phyloP scores from a whole-genome alignment of 1,140 invertebrate species.

The Tetragnatha versicolor region DNA sequence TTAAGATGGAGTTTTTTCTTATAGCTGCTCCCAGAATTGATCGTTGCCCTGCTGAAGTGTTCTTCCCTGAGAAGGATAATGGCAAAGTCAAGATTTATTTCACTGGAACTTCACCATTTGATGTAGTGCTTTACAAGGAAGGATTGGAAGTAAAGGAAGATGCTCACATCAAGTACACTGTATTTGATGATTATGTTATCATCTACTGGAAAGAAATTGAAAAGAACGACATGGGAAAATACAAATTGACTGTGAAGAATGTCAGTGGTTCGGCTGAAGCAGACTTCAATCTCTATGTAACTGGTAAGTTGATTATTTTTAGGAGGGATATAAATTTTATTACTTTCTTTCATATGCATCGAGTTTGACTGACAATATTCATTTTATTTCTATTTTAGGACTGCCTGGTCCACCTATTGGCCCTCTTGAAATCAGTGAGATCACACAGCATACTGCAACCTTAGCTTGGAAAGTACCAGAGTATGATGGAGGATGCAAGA shows the following conservation, averaged over 20 bases:
- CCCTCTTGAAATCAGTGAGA: constrained; percentile 87
- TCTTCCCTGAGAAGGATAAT: constrained; percentile 91
- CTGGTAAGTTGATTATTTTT: constrained; percentile 68
- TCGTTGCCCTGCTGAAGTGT: constrained; percentile 86
- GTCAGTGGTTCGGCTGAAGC: constrained; percentile 86
- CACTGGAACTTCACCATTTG: constrained; percentile 89
- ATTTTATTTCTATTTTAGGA: constrained; percentile 60
- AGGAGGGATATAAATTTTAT: too few species aligned
- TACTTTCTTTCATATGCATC: too few species aligned
- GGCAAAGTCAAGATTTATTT: constrained; percentile 94
- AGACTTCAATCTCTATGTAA: constrained; percentile 85
- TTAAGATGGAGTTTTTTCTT: too few species aligned
- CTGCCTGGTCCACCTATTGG: constrained; percentile 93
- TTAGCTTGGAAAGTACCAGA: constrained; percentile 89
- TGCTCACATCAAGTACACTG: constrained; percentile 84
- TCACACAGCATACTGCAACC: constrained; percentile 86
- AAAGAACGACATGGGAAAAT: constrained; percentile 83
- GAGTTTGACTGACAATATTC: not conserved
- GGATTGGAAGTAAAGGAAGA: constrained; percentile 80
- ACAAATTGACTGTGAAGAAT: constrained; percentile 88
- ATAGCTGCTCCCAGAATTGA: constrained; percentile 90
- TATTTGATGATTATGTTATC: constrained; percentile 95
- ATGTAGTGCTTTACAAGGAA: constrained; percentile 82
- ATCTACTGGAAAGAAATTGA: constrained; percentile 87
- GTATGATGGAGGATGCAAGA: constrained; percentile 87